Conservation (phyloP, 2,797 vertebrate species). For the Danionella dracula region DNA sequence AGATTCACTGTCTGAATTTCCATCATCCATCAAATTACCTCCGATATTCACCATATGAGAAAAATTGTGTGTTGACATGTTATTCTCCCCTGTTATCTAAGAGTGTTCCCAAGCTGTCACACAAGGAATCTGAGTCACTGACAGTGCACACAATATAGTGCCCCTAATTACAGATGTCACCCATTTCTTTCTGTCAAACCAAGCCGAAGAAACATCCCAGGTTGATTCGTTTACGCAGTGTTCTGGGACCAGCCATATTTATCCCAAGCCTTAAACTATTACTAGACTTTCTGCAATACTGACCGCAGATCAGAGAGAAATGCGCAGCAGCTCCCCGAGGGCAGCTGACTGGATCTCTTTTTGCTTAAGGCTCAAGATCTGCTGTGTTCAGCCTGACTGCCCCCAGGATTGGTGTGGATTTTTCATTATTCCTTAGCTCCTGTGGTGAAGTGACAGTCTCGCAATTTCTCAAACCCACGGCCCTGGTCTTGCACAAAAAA, state of each 20-base stretch:
- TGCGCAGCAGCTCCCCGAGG: not conserved
- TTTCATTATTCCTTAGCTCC: slow-evolving; percentile 64
- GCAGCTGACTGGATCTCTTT: slow-evolving; percentile 13
- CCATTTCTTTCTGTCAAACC: slow-evolving; percentile 25
- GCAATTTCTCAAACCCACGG: slow-evolving; percentile 46
- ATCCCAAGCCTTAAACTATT: slow-evolving; percentile 12
- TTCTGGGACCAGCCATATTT: slow-evolving; percentile 4
- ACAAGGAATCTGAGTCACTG: slow-evolving; percentile 12
- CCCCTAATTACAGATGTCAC: slow-evolving; percentile 32
- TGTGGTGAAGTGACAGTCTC: slow-evolving; percentile 57
- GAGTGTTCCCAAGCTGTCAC: slow-evolving; percentile 25
- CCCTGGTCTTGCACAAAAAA: not conserved
- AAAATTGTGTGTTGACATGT: slow-evolving; percentile 8
- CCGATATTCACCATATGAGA: not conserved
- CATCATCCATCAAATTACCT: slow-evolving; percentile 14
- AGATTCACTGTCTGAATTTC: slow-evolving; percentile 10
- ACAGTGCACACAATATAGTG: slow-evolving; percentile 24
- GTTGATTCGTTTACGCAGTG: slow-evolving; percentile 1
- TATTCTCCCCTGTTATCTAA: slow-evolving; percentile 10
- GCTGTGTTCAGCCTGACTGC: slow-evolving; percentile 28
- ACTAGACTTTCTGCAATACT: not conserved
- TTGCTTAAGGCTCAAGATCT: slow-evolving; percentile 27
- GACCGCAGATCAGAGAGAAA: slow-evolving; percentile 9
- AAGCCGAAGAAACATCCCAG: not conserved
- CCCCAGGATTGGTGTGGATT: slow-evolving; percentile 43